A percentile compares a stretch with the other conserved stretches of the same genome.
Evolutionary conservation across 2,797 vertebrate species (phyloP).

Genomic region (Oryzias dopingdopingensis): DNA sequence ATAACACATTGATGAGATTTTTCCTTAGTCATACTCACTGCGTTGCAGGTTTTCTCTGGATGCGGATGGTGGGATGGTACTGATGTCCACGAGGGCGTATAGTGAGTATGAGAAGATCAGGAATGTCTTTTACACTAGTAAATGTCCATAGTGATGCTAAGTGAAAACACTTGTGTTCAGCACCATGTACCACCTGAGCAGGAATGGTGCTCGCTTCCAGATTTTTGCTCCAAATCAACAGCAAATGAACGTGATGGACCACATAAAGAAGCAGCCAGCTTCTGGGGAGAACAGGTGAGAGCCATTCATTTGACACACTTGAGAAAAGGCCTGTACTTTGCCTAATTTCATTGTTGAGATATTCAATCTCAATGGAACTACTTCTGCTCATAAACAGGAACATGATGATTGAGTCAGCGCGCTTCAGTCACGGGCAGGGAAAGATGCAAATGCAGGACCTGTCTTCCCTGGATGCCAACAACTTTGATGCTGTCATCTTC

Average conservation of each 20-base stretch:
- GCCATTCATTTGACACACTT: not conserved
- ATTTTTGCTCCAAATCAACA: conserved; percentile 79
- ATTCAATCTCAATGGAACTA: conserved; percentile 35
- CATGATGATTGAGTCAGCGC: conserved; percentile 75
- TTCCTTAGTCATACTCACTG: conserved; percentile 5
- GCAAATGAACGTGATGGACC: conserved; percentile 78
- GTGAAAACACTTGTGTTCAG: conserved; percentile 47
- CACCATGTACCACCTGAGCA: conserved; percentile 80
- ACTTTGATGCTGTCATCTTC: conserved; percentile 76
- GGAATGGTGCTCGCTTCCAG: conserved; percentile 76
- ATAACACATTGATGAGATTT: not conserved
- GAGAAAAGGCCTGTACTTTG: not conserved
- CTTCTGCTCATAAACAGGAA: conserved; percentile 64
- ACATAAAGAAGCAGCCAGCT: conserved; percentile 70
- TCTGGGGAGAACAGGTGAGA: conserved; percentile 74
- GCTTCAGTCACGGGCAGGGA: conserved; percentile 74
- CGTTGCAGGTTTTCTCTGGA: conserved; percentile 76
- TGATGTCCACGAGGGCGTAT: conserved; percentile 76
- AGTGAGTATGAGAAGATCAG: conserved; percentile 66
- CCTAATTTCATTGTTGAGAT: not conserved
- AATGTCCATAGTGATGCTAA: conserved; percentile 13
- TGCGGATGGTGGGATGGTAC: conserved; percentile 80
- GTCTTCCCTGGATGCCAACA: conserved; percentile 73
- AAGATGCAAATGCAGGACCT: conserved; percentile 74
- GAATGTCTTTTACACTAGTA: not conserved